These are phyloP conservation scores for Dorcus parallelipipedus DNA, from an alignment of 2,888 invertebrate species.

Conservation along the genomic window DNA sequence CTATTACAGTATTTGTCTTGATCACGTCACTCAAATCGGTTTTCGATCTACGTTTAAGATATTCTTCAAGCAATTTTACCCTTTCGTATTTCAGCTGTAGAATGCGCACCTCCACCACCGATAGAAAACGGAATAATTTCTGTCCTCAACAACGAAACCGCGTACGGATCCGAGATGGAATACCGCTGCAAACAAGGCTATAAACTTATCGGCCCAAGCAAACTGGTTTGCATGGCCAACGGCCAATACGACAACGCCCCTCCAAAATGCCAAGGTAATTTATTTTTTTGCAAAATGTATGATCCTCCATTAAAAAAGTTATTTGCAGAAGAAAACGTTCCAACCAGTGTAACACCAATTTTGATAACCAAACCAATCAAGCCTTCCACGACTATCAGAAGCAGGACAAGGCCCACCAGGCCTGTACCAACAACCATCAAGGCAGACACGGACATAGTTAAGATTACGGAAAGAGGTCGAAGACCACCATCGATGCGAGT, in stretches of 20 bases:
- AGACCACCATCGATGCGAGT: conserved; percentile 35
- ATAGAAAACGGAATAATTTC: conserved; percentile 61
- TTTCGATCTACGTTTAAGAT: neutral
- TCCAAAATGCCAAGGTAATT: conserved; percentile 61
- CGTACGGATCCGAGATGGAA: conserved; percentile 70
- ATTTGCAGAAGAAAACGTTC: conserved; percentile 14
- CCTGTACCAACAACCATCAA: conserved; percentile 46
- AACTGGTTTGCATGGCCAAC: conserved; percentile 67
- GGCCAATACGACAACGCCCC: conserved; percentile 77
- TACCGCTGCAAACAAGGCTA: conserved; percentile 72
- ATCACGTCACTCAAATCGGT: no score
- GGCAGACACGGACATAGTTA: conserved; percentile 43
- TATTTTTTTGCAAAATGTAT: neutral
- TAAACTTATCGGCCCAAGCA: conserved; percentile 63
- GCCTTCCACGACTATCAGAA: conserved; percentile 36
- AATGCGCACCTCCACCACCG: conserved; percentile 66
- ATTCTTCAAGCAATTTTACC: neutral
- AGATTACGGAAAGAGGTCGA: conserved; percentile 35
- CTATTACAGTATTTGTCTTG: no score
- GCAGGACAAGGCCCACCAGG: conserved; percentile 41
- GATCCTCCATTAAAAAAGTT: conserved; percentile 13
- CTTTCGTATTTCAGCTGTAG: conserved; percentile 55
- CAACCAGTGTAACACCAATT: conserved; percentile 15
- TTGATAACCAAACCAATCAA: conserved; percentile 3
- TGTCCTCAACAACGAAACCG: conserved; percentile 55